phyloP scores from a whole-genome alignment of 1,140 invertebrate genomes.

The Stegodyphus dumicola region DNA sequence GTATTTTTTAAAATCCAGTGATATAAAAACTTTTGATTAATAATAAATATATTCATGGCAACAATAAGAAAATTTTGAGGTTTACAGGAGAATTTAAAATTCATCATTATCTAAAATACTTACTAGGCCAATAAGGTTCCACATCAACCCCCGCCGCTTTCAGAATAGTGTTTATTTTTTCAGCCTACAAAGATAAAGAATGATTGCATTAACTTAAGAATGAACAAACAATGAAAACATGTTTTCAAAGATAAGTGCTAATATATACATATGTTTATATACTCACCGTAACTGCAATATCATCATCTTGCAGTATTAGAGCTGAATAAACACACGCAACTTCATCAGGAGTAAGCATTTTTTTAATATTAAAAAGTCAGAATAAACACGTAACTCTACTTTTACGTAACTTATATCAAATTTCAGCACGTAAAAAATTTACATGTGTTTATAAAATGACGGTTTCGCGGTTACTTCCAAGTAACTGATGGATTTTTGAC shows the following conservation, averaged over 20 bases:
- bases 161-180: constrained; percentile 96
- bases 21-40: too few species aligned
- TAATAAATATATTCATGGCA: too few species aligned
- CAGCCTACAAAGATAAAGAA: constrained; percentile 76
- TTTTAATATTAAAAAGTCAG: constrained; percentile 65
- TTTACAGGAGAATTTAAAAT: too few species aligned
- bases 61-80: too few species aligned
- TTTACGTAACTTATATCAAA: too few species aligned
- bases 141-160: constrained; percentile 96
- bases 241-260: not conserved
- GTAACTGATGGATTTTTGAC: too few species aligned
- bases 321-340: constrained; percentile 97
- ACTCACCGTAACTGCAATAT: constrained; percentile 95
- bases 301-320: constrained; percentile 95
- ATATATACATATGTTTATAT: too few species aligned
- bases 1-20: too few species aligned
- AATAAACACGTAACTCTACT: not conserved
- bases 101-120: constrained; percentile 32
- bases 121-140: constrained; percentile 97
- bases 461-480: too few species aligned
- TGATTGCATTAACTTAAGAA: not conserved
- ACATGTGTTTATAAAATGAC: too few species aligned
- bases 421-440: too few species aligned
- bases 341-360: constrained; percentile 85
- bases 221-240: not conserved